A percentile compares a stretch with the other conserved stretches of the same genome.
Conservation (phyloP, 2,113 vertebrate species). For the Anolis sagrei region DNA sequence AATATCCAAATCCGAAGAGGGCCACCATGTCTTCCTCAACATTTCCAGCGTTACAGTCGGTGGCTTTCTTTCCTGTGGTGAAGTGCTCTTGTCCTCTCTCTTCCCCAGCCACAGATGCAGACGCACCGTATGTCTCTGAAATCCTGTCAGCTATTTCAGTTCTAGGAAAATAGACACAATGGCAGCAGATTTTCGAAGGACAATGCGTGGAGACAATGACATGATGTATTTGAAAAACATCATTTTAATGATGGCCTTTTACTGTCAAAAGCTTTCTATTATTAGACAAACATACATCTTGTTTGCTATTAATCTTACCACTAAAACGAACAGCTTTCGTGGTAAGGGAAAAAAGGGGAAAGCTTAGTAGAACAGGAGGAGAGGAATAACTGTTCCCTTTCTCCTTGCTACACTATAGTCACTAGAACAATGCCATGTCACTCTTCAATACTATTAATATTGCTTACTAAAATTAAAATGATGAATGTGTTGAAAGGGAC, state of each 20-base stretch:
- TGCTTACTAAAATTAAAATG: conserved; percentile 5
- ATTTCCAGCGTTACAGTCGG: neutral
- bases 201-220: neutral
- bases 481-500: neutral
- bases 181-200: conserved; percentile 14
- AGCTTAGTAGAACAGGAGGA: neutral
- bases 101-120: conserved; percentile 3
- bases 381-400: neutral
- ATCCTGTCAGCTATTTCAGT: neutral
- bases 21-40: neutral
- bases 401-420: neutral
- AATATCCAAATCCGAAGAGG: neutral
- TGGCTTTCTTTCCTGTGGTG: neutral
- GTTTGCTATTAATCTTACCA: neutral
- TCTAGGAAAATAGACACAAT: conserved; percentile 10
- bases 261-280: neutral
- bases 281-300: neutral
- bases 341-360: neutral
- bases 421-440: neutral
- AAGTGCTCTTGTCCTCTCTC: neutral
- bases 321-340: neutral
- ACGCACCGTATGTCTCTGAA: neutral
- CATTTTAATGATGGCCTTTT: neutral
- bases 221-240: conserved; percentile 14
- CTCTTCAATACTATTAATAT: neutral